Conservation (phyloP, 2,797 vertebrate species). For the Zalophus californianus region DNA sequence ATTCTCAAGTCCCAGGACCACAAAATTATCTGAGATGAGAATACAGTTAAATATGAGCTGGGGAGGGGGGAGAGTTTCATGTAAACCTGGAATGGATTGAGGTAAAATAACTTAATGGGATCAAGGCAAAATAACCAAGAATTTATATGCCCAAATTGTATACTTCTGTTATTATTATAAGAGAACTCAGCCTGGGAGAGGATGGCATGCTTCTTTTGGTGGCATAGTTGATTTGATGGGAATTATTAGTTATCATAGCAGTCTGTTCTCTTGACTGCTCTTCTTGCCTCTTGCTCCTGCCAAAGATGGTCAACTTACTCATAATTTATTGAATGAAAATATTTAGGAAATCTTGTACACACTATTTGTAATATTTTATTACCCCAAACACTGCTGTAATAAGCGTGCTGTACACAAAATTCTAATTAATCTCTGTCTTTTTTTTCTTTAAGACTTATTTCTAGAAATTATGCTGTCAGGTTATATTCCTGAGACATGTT, state of each 20-base stretch:
- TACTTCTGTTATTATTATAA: neutral
- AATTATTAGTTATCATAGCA: neutral
- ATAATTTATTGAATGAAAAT: neutral
- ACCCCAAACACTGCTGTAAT: neutral
- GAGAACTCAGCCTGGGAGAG: neutral
- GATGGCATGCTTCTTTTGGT: neutral
- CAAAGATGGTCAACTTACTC: neutral
- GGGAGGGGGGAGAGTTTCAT: neutral
- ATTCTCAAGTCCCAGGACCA: neutral
- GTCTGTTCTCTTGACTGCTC: neutral
- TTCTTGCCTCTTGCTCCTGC: neutral
- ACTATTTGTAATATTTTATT: neutral
- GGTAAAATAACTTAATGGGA: neutral
- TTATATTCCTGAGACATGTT: neutral
- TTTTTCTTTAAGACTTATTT: neutral
- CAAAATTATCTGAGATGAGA: neutral
- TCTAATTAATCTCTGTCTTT: neutral
- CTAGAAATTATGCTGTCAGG: neutral
- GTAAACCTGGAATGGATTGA: neutral
- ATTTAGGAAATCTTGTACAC: neutral
- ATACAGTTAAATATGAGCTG: neutral
- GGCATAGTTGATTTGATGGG: neutral
- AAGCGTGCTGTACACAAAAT: neutral
- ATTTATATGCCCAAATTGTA: neutral
- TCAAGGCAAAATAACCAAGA: neutral